Evolutionary conservation across 2,888 invertebrate species (phyloP).

Genomic region (Beris chalybata): DNA sequence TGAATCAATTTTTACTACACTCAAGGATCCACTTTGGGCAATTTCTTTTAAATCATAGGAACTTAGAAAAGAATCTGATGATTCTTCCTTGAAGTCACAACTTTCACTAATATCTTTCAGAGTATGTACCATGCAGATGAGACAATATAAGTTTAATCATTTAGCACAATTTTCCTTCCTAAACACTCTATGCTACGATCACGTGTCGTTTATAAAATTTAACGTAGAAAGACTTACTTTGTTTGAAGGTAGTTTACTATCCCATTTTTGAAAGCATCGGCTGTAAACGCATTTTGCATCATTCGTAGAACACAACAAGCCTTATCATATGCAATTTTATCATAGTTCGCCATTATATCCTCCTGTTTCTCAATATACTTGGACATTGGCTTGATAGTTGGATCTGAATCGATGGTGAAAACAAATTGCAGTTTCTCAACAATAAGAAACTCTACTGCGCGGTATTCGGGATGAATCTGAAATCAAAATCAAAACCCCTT

Average conservation of each 20-base stretch:
- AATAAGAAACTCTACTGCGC: slow-evolving; percentile 70
- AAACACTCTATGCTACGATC: no score
- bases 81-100: no score
- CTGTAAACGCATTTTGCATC: slow-evolving; percentile 32
- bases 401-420: slow-evolving; percentile 57
- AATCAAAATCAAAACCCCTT: not conserved
- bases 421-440: slow-evolving; percentile 62
- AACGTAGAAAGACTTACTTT: slow-evolving; percentile 16
- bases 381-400: slow-evolving; percentile 77
- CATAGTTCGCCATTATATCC: slow-evolving; percentile 80
- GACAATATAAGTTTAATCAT: no score
- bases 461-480: slow-evolving; percentile 64
- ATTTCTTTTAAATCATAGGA: no score
- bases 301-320: slow-evolving; percentile 42
- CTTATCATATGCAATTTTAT: slow-evolving; percentile 84
- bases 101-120: no score
- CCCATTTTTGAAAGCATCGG: slow-evolving; percentile 25
- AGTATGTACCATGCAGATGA: no score
- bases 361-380: slow-evolving; percentile 79
- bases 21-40: no score
- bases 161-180: no score
- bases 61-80: no score
- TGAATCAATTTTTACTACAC: no score
- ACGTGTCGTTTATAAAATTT: no score
- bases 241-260: slow-evolving; percentile 24